phyloP scores from a whole-genome alignment of 2,888 invertebrate genomes.

The Lissonota sp. region DNA sequence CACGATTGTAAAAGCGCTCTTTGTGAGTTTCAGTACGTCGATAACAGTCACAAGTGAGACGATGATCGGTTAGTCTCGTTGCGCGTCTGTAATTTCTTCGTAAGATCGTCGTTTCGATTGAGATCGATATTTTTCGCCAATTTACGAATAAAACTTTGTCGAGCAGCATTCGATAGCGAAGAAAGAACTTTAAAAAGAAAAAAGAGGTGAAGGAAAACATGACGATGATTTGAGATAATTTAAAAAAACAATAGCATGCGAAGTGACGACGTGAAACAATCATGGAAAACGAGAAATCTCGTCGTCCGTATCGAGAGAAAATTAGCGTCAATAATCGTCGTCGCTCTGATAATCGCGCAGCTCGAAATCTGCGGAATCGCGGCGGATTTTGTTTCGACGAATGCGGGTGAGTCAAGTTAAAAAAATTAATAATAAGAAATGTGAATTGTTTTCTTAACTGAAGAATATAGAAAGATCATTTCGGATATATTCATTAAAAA shows the following conservation, averaged over 20 bases:
- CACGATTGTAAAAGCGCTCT: constrained; percentile 42
- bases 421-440: not conserved
- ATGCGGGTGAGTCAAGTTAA: constrained; percentile 65
- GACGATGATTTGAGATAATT: constrained; percentile 73
- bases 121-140: not conserved
- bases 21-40: constrained; percentile 56
- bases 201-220: constrained; percentile 12
- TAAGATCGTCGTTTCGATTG: constrained; percentile 11
- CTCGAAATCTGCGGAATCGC: constrained; percentile 38
- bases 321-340: constrained; percentile 49
- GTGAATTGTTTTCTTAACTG: constrained; percentile 30
- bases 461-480: not conserved
- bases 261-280: constrained; percentile 65
- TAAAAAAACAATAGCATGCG: constrained; percentile 71
- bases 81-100: constrained; percentile 27
- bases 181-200: constrained; percentile 10
- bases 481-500: not conserved
- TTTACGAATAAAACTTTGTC: not conserved
- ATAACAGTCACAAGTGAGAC: constrained; percentile 50
- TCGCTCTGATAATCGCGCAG: constrained; percentile 35
- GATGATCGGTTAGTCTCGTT: constrained; percentile 44
- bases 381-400: constrained; percentile 61
- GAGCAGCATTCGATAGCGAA: not conserved
- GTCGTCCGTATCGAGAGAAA: constrained; percentile 61
- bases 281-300: constrained; percentile 72